These are phyloP conservation scores for Flabesymbios commensalis DNA, from an alignment of 2,888 invertebrate species.

Conservation along the genomic window DNA sequence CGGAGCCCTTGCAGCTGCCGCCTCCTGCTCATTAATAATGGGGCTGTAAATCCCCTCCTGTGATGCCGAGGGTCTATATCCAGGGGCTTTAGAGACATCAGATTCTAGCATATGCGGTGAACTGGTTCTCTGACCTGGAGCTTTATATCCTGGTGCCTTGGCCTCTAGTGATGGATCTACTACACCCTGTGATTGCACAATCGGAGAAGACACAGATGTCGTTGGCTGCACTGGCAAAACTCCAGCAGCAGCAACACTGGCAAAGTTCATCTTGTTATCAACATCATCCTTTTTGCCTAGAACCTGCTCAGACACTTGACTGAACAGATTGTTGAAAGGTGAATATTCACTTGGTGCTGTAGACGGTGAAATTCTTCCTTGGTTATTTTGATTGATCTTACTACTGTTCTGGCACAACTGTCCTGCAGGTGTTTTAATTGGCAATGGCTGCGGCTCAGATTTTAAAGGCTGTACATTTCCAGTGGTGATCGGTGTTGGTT, in stretches of 20 bases:
- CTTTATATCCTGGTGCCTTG: slow-evolving; percentile 62
- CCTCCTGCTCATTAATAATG: not conserved
- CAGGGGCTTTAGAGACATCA: not conserved
- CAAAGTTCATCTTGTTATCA: slow-evolving; percentile 69
- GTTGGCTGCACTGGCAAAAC: no score
- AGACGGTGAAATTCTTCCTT: no score
- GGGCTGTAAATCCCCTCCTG: not conserved
- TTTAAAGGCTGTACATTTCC: slow-evolving; percentile 2
- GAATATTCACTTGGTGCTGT: slow-evolving; percentile 78
- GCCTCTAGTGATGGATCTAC: slow-evolving; percentile 54
- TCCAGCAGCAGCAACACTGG: slow-evolving; percentile 71
- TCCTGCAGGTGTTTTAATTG: slow-evolving; percentile 39
- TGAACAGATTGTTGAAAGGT: slow-evolving; percentile 81
- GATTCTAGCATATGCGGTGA: not conserved
- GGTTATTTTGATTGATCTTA: no score
- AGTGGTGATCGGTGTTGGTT: no score
- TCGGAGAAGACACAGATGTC: slow-evolving; percentile 28
- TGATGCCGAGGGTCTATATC: not conserved
- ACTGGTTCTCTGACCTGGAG: slow-evolving; percentile 14
- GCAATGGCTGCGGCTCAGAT: slow-evolving; percentile 46
- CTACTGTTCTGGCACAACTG: slow-evolving; percentile 1
- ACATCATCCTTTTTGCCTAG: slow-evolving; percentile 57
- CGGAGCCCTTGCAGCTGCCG: not conserved
- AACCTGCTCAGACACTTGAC: slow-evolving; percentile 66
- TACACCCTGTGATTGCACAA: slow-evolving; percentile 24